phyloP scores from a whole-genome alignment of 2,888 invertebrate species.

The Euzetes globulus region DNA sequence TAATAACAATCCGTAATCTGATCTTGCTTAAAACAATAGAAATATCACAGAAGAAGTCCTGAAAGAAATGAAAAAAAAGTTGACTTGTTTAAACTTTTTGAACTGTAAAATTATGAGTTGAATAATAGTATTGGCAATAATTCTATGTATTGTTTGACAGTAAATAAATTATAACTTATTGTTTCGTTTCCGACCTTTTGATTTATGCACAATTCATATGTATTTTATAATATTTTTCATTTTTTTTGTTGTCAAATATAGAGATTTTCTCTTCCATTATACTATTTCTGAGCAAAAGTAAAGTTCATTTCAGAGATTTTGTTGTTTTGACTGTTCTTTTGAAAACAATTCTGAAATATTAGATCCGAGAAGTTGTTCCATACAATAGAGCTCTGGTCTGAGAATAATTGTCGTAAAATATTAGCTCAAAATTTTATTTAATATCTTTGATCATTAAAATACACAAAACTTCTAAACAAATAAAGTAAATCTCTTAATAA shows the following conservation, averaged over 20 bases:
- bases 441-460: background rate
- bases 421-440: background rate
- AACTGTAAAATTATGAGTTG: background rate
- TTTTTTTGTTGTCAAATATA: background rate
- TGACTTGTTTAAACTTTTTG: background rate
- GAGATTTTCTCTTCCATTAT: background rate
- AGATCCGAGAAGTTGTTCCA: too few species aligned
- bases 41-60: too few species aligned
- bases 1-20: too few species aligned
- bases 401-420: background rate
- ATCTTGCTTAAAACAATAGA: too few species aligned
- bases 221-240: background rate
- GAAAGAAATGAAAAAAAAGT: too few species aligned
- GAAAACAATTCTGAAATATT: too few species aligned
- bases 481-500: too few species aligned
- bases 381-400: too few species aligned
- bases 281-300: background rate
- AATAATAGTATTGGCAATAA: conserved; percentile 3
- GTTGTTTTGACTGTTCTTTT: background rate
- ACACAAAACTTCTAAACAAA: background rate
- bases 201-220: background rate
- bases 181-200: conserved; percentile 1
- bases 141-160: conserved; percentile 6
- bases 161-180: conserved; percentile 15
- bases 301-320: background rate